A percentile compares a stretch with the other conserved stretches of the same genome.
These are phyloP conservation scores for Terebella lapidaria DNA, from an alignment of 2,888 invertebrate species.

Conservation along the genomic window DNA sequence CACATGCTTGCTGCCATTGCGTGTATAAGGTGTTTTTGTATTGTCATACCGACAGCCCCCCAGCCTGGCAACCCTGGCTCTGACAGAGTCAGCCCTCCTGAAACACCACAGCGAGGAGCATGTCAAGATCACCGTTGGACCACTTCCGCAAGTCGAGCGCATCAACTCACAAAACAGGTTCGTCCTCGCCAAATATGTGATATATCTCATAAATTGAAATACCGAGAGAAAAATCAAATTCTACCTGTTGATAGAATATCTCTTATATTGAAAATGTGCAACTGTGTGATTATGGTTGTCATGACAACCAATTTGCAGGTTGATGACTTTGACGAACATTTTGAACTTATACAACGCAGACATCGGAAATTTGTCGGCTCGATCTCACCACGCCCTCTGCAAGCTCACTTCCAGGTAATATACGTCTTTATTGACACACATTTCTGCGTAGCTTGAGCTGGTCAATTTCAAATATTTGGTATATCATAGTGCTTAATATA, in stretches of 20 bases:
- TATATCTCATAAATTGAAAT: no score
- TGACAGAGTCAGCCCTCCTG: conserved; percentile 78
- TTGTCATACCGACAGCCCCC: no score
- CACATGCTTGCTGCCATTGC: no score
- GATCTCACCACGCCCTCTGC: conserved; percentile 48
- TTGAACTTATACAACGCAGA: conserved; percentile 84
- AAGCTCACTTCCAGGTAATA: conserved; percentile 59
- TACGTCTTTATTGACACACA: neutral
- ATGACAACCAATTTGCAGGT: neutral
- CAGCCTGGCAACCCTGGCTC: conserved; percentile 70
- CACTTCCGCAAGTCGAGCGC: conserved; percentile 79
- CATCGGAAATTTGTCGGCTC: conserved; percentile 67
- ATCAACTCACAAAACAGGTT: conserved; percentile 84
- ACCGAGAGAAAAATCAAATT: no score
- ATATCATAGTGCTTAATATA: no score
- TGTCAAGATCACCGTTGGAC: conserved; percentile 84
- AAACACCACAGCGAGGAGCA: conserved; percentile 86
- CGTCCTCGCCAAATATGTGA: neutral
- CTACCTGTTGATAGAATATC: no score
- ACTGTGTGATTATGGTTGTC: neutral
- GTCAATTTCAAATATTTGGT: no score
- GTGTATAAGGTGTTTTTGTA: no score
- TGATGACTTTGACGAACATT: conserved; percentile 56
- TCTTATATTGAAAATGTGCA: no score
- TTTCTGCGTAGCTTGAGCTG: neutral